Percentiles rank a stretch among this genome's conserved stretches.
phyloP scores from a whole-genome alignment of 2,113 vertebrate genomes.

The Talpa occidentalis region DNA sequence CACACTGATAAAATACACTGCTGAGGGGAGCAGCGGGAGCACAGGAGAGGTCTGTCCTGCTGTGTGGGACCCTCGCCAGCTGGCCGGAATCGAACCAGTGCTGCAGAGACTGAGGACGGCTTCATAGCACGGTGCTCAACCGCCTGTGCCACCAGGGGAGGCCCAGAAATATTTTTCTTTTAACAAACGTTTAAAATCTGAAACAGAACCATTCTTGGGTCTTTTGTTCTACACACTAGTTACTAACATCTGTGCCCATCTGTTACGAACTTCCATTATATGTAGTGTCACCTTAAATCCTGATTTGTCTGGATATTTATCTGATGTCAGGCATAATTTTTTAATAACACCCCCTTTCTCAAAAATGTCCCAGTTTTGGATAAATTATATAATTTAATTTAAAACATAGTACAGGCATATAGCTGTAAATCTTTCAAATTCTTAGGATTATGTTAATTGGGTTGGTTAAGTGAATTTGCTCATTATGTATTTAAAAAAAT shows the following conservation, averaged over 20 bases:
- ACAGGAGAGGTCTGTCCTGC: too few relatives aligned
- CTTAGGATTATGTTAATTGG: constrained; percentile 14
- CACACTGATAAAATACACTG: too few relatives aligned
- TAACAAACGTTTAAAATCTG: constrained; percentile 1
- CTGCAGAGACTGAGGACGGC: too few relatives aligned
- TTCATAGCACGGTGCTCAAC: too few relatives aligned
- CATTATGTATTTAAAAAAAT: constrained; percentile 31
- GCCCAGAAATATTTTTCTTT: background rate
- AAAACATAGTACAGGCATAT: background rate
- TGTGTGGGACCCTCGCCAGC: too few relatives aligned
- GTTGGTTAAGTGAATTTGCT: constrained; percentile 33
- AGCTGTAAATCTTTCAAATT: background rate
- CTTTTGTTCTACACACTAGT: background rate
- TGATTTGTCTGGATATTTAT: background rate
- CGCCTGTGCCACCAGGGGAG: too few relatives aligned
- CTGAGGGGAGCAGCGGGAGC: too few relatives aligned
- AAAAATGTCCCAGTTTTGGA: background rate
- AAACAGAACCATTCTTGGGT: background rate
- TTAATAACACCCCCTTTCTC: background rate
- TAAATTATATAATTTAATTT: constrained; percentile 40
- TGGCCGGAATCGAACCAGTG: too few relatives aligned
- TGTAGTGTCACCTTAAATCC: background rate
- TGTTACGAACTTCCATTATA: constrained; percentile 1
- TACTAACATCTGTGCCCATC: background rate
- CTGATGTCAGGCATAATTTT: background rate